These are phyloP conservation scores for Ennomos fuscantarius DNA, from an alignment of 2,888 invertebrate species.

Conservation along the genomic window DNA sequence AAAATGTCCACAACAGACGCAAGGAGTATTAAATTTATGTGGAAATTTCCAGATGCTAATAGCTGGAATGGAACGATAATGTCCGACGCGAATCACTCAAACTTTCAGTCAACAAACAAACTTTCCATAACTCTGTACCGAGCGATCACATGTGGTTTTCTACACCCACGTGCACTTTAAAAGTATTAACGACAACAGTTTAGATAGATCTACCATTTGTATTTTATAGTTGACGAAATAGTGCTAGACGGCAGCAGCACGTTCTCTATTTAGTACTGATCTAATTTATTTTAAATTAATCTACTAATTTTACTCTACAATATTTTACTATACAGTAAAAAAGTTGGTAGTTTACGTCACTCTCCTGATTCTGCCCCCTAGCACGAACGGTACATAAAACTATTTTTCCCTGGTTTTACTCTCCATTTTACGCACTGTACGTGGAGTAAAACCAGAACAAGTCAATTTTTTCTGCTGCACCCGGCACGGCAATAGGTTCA, in stretches of 20 bases:
- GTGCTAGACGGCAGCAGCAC: not conserved
- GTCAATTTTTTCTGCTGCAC: no score
- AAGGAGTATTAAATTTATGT: constrained; percentile 9
- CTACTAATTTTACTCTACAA: no score
- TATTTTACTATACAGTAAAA: no score
- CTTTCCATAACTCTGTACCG: constrained; percentile 17
- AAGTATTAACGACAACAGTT: constrained; percentile 16
- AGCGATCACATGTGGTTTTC: constrained; percentile 18
- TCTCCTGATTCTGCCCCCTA: no score
- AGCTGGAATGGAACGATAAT: constrained; percentile 7
- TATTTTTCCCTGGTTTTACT: no score
- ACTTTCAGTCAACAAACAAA: constrained; percentile 25
- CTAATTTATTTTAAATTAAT: no score
- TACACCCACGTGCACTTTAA: constrained; percentile 14
- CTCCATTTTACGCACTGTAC: no score
- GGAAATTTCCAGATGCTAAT: constrained; percentile 17
- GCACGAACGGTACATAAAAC: no score
- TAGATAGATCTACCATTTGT: constrained; percentile 10
- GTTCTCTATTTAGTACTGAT: no score
- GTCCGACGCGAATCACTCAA: constrained; percentile 17
- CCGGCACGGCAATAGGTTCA: no score
- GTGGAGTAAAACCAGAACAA: no score
- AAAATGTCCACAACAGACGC: not conserved
- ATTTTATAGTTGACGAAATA: not conserved
- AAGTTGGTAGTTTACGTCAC: no score